A percentile compares a stretch with the other conserved stretches of the same genome.
Evolutionary conservation across 2,797 vertebrate species (phyloP).

Genomic region (Sebastiscus tertius): DNA sequence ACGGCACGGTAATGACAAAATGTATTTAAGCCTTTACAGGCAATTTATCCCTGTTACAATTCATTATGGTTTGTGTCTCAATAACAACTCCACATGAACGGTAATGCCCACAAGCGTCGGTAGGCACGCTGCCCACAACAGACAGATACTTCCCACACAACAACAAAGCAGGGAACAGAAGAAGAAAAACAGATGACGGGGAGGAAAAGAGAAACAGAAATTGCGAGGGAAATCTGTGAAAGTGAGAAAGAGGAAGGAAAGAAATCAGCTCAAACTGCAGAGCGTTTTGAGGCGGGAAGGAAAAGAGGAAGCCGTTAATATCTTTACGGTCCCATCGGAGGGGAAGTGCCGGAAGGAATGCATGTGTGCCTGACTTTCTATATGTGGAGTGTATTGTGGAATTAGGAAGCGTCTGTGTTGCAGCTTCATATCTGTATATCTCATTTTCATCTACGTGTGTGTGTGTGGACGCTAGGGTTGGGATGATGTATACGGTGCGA

Average conservation of each 20-base stretch:
- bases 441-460: background rate
- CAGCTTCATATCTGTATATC: background rate
- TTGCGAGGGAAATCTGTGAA: background rate
- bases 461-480: background rate
- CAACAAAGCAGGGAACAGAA: background rate
- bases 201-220: background rate
- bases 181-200: background rate
- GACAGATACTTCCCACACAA: background rate
- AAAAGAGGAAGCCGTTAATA: slow-evolving; percentile 55
- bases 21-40: background rate
- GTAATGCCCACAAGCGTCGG: background rate
- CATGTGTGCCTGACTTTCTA: background rate
- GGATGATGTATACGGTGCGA: too few relatives aligned
- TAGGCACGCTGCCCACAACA: background rate
- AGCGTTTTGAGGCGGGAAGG: slow-evolving; percentile 26
- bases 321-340: slow-evolving; percentile 16
- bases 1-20: background rate
- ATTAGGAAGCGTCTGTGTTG: background rate
- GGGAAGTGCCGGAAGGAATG: slow-evolving; percentile 33
- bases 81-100: background rate
- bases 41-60: background rate
- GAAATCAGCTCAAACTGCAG: background rate
- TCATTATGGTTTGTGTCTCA: background rate
- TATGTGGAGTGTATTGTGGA: background rate
- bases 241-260: slow-evolving; percentile 16